Base-by-base conservation (phyloP, 2,888 invertebrate species). In the Synanthedon andrenaeformis region DNA sequence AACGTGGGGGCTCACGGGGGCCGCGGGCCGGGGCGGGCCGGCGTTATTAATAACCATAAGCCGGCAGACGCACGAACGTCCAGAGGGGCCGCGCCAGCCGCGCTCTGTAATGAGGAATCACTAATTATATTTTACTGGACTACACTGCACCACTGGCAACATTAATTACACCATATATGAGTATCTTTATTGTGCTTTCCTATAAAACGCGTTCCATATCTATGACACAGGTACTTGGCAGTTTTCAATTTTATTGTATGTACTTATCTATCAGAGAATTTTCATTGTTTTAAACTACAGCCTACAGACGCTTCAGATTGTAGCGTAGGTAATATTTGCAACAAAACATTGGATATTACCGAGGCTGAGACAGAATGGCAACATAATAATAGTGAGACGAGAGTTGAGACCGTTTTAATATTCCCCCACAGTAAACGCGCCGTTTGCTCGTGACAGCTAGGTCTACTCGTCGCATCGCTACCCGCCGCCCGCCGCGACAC, bases 21-120 rank as follows among this genome's bases (percentile, higher is more conserved):
- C 35, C 51, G 56, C 48, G 57, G 59, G 35, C 55, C 58, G 66
- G 66, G 64, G 67, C 65, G 57, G 59, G 64, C 59, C 74, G 75
- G 79, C 76, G 86, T 85, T 87, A 87, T 87, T 87, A 87, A 87
- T 87, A 86, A 87, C 87, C 86, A 87, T 87, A 87, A 86, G 87
- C 86, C 83, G 75, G 82, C 82, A 85, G 86, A 87, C 85, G 86
- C 85, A 87, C 84, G 86, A 85, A 85, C 84, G 85, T 85, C 85
- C 86, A 86, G 86, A 86, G 86, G 84, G 86, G 86, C 84, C 86
- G 65, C 66, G 61, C 60, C 67, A 74, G 77, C 79, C 79, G 79
- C 78, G 79, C 78, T 77, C 82, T 70, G 78, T 87, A 87, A 87
- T 87, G 85, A 87, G 83, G 84, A 87, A 85, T 86, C 86, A 81